Evolutionary conservation across 2,113 vertebrate genomes (phyloP), one percentile per base, ranked within the genome.

Genomic region (Clarias macrocephalus): DNA sequence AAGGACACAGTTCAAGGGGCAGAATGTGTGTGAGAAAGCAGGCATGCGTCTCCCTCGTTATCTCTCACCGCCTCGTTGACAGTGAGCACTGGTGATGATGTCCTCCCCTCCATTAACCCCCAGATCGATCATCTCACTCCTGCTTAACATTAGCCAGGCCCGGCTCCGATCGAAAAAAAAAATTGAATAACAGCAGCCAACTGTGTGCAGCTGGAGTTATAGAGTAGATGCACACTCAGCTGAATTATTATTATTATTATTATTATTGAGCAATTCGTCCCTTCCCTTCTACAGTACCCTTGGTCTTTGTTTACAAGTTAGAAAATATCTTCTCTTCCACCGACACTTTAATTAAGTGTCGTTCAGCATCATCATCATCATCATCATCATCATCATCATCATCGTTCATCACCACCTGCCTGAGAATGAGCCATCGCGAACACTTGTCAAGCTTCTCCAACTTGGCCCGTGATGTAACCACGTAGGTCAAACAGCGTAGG

Each of bases 401-500:
- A 23, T 28, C 18, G 80, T 28, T 57, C 68, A 30, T n/a, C 15
- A 15, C 48, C 18, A 72, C 48, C 30, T 57, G 70, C 21, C 80
- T 77, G 81, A 42, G 52, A 83, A 83, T 76, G 81, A 83, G 72
- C 79, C 33, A 19, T 52, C 52, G 62, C 60, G 65, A 60, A 33
- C 70, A 85, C 42, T 30, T 60, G 63, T 33, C 23, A 9, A 87
- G 60, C 60, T 70, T 56, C 57, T 86, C 73, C 76, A 84, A 57
- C 73, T 33, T 8, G 23, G 62, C 72, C 13, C 13, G 63, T 88
- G 86, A 89, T 89, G 80, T 85, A 89, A 89, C 83, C 0, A 70
- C 56, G 37, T 70, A 86, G 86, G 88, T 88, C 86, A 87, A 56
- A 23, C 54, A 16, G 88, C 18, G 88, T 89, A 79, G 88, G 88